Conservation (phyloP, 2,888 invertebrate genomes). For the Cinara cedri region DNA sequence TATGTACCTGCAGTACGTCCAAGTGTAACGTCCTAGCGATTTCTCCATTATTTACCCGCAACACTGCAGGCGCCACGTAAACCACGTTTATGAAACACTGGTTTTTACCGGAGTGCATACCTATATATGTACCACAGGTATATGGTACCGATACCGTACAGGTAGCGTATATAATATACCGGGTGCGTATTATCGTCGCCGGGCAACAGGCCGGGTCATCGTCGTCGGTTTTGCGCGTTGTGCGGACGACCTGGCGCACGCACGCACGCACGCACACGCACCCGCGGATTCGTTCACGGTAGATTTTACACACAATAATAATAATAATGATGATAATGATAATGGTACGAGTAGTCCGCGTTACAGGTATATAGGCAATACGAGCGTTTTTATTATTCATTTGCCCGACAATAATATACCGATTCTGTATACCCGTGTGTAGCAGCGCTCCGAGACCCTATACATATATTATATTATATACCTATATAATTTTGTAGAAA, state of each 20-base stretch:
- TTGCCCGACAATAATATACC: constrained; percentile 12
- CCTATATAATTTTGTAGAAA: too few species aligned
- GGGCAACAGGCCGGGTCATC: constrained; percentile 11
- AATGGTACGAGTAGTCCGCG: too few species aligned
- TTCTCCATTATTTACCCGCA: constrained; percentile 20
- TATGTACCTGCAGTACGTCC: too few species aligned
- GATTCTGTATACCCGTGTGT: too few species aligned
- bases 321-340: not conserved
- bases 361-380: too few species aligned
- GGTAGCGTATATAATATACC: too few species aligned
- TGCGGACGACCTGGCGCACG: constrained; percentile 11
- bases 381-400: constrained; percentile 3
- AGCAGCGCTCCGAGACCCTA: too few species aligned
- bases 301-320: constrained; percentile 34
- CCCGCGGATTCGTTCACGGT: constrained; percentile 13
- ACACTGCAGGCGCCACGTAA: constrained; percentile 34
- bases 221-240: constrained; percentile 22
- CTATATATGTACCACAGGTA: too few species aligned
- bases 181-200: too few species aligned
- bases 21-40: too few species aligned
- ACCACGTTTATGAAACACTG: constrained; percentile 46
- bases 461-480: too few species aligned
- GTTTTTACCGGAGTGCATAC: constrained; percentile 15
- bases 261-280: not conserved
- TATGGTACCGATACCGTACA: too few species aligned